Base-by-base conservation (phyloP, 2,888 invertebrate genomes). In the Melikaiella ostensackeni region DNA sequence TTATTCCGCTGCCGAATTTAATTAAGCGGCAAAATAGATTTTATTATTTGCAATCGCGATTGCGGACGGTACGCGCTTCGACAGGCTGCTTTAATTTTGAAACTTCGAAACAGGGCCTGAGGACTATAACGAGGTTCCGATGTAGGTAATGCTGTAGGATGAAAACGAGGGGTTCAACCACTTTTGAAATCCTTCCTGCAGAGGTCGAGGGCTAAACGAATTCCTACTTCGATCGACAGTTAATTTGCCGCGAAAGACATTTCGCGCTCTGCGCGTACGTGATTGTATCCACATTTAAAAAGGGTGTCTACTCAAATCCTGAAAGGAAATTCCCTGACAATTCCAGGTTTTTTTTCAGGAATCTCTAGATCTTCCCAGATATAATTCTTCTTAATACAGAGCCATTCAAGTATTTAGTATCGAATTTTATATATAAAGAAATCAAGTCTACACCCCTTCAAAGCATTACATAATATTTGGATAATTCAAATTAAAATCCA, bases 1-100 rank as follows among this genome's bases (percentile, higher is more conserved):
- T 89, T 87, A 86, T 87, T 86, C 84, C 85, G 79, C 82, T 77
- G 75, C 83, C 82, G 84, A 84, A 89, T 89, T 89, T 87, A 88
- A 90, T 88, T 88, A 87, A 86, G 85, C 85, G 86, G 81, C 85
- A 87, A 89, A 89, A 88, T 87, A 88, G 87, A 90, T 90, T 90
- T 86, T 84, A 88, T 89, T 89, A 89, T 89, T 89, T 88, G 86
- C 88, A 85, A 87, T 88, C 84, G 84, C 85, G 83, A 82, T 84
- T 83, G 83, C 76, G 82, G 80, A 77, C 76, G 75, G 75, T 80
- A 80, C 82, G 83, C 83, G 85, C 80, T 75, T 75, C 77, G 30
- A 55, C 75, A 63, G 78, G 84, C 83, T 81, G 80, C 85, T 80
- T 83, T 85, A 84, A 83, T 81, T 81, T 78, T 64, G 73, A 78